Base-by-base conservation (phyloP, 2,888 invertebrate genomes). In the Sinelater perroti region DNA sequence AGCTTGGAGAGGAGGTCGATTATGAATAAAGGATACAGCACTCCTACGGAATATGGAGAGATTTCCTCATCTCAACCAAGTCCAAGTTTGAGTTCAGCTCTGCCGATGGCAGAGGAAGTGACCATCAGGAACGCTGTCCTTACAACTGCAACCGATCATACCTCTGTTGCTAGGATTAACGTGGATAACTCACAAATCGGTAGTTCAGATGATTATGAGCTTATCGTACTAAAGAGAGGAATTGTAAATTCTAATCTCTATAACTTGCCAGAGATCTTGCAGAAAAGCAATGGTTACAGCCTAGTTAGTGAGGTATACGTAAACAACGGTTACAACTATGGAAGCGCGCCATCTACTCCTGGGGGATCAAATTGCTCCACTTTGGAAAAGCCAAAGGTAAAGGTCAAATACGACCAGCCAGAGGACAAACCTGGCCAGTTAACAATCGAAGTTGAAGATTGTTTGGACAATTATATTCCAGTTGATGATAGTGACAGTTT, bases 361-460 rank as follows among this genome's bases (percentile, higher is more conserved):
- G 82, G 81, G 64, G 81, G 81, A 10, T 86, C 86, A 1, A 83
- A 83, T 60, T 81, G 69, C 56, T 78, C 82, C 60, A 85, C 86
- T 1, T 76, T 85, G 59, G 78, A 78, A 14, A 70, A 69, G 56
- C 62, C 67, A 13, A 64, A 67, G 72, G 67, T 74, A 13, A 76
- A 80, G 77, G 68, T 82, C 5, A 70, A 67, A 38, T 85, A 87
- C 67, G 84, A 82, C 50, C 74, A 82, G 36, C 75, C 78, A 0
- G 80, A 78, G 54, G 81, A 85, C 67, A 88, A 89, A 60, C 90
- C 91, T 0, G 92, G 92, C 4, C 91, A 90, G 68, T 80, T 93
- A 70, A 89, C 91, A 20, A 93, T 93, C 59, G 91, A 91, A 79
- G 89, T 93, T 0, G 89, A 89, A 72, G 92, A 92, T 73, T 86